These are phyloP conservation scores for Polietes domitor DNA, from an alignment of 2,888 invertebrate genomes.

Conservation along the genomic window DNA sequence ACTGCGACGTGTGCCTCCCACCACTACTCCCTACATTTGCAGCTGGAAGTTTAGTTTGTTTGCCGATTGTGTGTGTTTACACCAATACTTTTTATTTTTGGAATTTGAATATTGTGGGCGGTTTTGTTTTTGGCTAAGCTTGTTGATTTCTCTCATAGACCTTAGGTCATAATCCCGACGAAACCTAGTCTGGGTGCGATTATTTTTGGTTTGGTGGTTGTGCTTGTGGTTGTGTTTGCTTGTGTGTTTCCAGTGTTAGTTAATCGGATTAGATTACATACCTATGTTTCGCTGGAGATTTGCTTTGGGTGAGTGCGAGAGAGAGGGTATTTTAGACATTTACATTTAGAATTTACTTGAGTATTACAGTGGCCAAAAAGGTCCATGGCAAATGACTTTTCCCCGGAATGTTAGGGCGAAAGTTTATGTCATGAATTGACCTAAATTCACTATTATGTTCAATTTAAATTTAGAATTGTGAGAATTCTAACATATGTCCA, in stretches of 20 bases:
- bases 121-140: neutral
- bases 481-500: neutral
- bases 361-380: neutral
- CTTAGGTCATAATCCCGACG: constrained; percentile 8
- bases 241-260: neutral
- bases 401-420: neutral
- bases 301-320: neutral
- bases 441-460: neutral
- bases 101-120: neutral
- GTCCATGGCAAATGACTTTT: neutral
- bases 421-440: neutral
- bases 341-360: neutral
- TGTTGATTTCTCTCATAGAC: neutral
- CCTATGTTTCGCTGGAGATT: neutral
- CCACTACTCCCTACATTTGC: too few relatives aligned
- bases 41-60: neutral
- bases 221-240: neutral
- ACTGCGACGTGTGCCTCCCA: too few relatives aligned
- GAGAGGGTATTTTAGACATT: neutral
- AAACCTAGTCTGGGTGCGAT: neutral
- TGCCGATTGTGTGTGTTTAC: neutral
- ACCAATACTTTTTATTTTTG: neutral
- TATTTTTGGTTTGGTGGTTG: neutral
- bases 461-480: neutral
- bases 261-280: constrained; percentile 14